Conservation (phyloP, 2,113 vertebrate genomes). For the Carassius carassius region DNA sequence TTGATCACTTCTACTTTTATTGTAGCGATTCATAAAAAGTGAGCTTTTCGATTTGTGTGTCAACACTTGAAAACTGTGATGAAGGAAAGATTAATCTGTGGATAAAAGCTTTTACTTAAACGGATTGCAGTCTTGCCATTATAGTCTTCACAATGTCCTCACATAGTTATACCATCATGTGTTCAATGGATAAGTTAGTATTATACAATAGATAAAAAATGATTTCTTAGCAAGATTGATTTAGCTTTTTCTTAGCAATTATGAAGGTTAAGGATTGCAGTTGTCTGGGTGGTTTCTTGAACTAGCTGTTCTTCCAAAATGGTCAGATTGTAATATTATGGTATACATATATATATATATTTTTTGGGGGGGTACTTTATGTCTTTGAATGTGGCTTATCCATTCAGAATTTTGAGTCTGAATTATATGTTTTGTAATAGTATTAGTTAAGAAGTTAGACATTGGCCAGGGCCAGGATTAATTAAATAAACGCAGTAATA, state of each 20-base stretch:
- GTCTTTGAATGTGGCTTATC: too few relatives aligned
- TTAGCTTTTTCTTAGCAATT: too few relatives aligned
- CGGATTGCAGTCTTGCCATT: not conserved
- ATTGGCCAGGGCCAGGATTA: too few relatives aligned
- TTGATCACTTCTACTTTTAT: not conserved
- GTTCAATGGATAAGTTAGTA: not conserved
- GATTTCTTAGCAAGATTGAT: too few relatives aligned
- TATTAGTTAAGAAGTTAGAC: too few relatives aligned
- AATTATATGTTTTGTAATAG: too few relatives aligned
- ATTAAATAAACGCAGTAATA: too few relatives aligned
- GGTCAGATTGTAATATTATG: not conserved
- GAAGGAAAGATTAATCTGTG: slow-evolving; percentile 16
- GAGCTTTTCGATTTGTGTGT: not conserved
- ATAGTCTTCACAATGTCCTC: not conserved
- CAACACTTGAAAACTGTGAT: not conserved
- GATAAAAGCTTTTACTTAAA: slow-evolving; percentile 9
- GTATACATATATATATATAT: too few relatives aligned
- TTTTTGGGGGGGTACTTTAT: too few relatives aligned
- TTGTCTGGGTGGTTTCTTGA: not conserved
- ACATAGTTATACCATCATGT: not conserved
- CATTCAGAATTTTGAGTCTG: too few relatives aligned
- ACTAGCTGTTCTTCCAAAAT: not conserved
- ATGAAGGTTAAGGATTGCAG: not conserved
- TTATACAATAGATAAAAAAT: not conserved
- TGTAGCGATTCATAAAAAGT: not conserved